Evolutionary conservation across 1,140 invertebrate genomes (phyloP).

Genomic region (Proctacanthus coquilletti): DNA sequence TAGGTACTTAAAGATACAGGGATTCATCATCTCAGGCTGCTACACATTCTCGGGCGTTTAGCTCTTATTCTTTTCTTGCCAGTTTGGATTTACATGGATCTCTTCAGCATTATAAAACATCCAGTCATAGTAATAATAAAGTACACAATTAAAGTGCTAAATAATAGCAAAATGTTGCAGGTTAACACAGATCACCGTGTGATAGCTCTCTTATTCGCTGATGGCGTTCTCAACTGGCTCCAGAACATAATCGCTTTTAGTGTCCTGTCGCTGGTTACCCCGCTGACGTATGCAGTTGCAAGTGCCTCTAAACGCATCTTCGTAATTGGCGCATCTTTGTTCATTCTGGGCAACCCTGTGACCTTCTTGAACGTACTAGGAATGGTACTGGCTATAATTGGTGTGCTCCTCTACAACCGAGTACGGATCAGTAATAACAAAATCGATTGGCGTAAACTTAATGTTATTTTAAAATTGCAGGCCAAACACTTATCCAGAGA

Average conservation of each 20-base stretch:
- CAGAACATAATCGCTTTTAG: slow-evolving; percentile 94
- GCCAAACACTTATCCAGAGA: not conserved
- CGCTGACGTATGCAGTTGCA: slow-evolving; percentile 88
- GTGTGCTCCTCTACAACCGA: slow-evolving; percentile 80
- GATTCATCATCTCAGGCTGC: slow-evolving; percentile 73
- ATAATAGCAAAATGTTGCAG: slow-evolving; percentile 20
- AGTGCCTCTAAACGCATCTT: slow-evolving; percentile 92
- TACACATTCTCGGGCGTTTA: slow-evolving; percentile 65
- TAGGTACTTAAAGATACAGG: slow-evolving; percentile 75
- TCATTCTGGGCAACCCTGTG: slow-evolving; percentile 84
- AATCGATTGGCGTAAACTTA: not conserved
- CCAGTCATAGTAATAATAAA: slow-evolving; percentile 25
- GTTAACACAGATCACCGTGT: slow-evolving; percentile 35
- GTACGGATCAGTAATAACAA: slow-evolving; percentile 5
- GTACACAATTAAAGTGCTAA: slow-evolving; percentile 1
- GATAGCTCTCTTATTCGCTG: slow-evolving; percentile 51
- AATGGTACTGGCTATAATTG: slow-evolving; percentile 79
- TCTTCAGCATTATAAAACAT: slow-evolving; percentile 46
- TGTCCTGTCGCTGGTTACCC: slow-evolving; percentile 74
- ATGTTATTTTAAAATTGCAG: not conserved
- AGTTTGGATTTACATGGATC: slow-evolving; percentile 68
- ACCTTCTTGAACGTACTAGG: slow-evolving; percentile 75
- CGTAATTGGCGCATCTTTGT: slow-evolving; percentile 76
- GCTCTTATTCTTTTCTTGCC: slow-evolving; percentile 76
- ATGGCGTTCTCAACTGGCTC: slow-evolving; percentile 82